Evolutionary conservation across 2,113 vertebrate species (phyloP).

Genomic region (Zosterops japonicus): DNA sequence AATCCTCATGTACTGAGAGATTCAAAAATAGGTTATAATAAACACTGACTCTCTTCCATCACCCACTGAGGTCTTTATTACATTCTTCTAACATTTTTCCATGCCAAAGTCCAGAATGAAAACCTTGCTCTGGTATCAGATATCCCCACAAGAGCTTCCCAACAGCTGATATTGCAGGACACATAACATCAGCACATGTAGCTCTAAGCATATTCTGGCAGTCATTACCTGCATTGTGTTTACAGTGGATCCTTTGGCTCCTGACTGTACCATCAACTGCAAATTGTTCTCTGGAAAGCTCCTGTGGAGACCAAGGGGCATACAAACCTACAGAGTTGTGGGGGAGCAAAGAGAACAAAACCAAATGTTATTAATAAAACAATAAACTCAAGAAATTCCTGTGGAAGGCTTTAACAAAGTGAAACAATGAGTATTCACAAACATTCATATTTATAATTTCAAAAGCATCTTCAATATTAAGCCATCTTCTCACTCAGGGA

Average conservation of each 20-base stretch:
- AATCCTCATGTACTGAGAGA: neutral
- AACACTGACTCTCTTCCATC: neutral
- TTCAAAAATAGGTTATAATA: neutral
- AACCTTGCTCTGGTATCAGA: neutral
- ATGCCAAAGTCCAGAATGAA: neutral
- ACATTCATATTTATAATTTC: neutral
- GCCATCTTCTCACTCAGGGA: neutral
- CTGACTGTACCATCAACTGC: constrained; percentile 97
- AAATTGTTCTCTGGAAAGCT: constrained; percentile 96
- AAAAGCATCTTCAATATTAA: neutral
- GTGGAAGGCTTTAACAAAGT: neutral
- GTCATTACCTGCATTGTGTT: constrained; percentile 93
- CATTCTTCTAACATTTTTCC: neutral
- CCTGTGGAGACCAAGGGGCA: constrained; percentile 91
- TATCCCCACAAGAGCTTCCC: neutral
- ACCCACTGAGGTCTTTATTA: neutral
- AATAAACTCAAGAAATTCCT: neutral
- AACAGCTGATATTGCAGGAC: neutral
- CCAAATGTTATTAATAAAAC: neutral
- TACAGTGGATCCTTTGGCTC: constrained; percentile 96
- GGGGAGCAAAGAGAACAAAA: neutral
- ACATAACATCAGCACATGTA: neutral
- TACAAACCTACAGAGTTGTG: constrained; percentile 82
- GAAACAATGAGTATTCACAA: neutral
- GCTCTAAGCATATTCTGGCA: neutral